Base-by-base conservation (phyloP, 2,888 invertebrate genomes). In the Euplexia lucipara region DNA sequence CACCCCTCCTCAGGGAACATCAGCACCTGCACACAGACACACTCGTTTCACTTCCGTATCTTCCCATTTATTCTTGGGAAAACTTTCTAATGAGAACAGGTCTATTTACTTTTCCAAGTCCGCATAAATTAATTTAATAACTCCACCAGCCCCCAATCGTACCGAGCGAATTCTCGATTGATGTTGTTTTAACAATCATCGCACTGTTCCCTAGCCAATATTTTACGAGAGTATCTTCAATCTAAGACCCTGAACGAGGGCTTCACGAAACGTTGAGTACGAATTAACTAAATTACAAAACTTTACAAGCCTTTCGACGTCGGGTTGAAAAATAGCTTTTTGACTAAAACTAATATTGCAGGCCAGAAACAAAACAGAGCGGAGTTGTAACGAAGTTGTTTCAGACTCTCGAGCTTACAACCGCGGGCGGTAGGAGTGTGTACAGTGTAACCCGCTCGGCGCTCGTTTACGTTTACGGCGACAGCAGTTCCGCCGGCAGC, bases 1-100 rank as follows among this genome's bases (percentile, higher is more conserved):
- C 98, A 98, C 22, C 98, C 98, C 89, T 98, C 98, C 90, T 98
- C 98, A 3, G 98, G 98, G 89, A 98, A 98, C 85, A 98, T 95
- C 81, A 98, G 96, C 81, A 98, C 97, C 97, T 97, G 95, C 34
- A 88, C 85, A 78, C 66, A 84, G 20, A 54, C 30, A 59, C 39
- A 81, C 35, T 3, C 30, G 7, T 82, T 9, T 16, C 35, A 34
- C n/a, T 49, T 16, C 20, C 37, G 26, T 34, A 45, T 61, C 35
- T 20, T 54, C 16, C 32, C 51, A 66, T 63, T 62, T 66, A 64
- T 64, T 20, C 48, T 47, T 59, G 47, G 7, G n/a, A 39, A 68
- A 73, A 78, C 65, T 76, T 74, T 48, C 6, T 66, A 69, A 79
- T 77, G 70, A 68, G 67, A 73, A 75, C 63, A 75, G 75, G 63